Evolutionary conservation across 2,113 vertebrate species (phyloP).

Genomic region (Progne subis): DNA sequence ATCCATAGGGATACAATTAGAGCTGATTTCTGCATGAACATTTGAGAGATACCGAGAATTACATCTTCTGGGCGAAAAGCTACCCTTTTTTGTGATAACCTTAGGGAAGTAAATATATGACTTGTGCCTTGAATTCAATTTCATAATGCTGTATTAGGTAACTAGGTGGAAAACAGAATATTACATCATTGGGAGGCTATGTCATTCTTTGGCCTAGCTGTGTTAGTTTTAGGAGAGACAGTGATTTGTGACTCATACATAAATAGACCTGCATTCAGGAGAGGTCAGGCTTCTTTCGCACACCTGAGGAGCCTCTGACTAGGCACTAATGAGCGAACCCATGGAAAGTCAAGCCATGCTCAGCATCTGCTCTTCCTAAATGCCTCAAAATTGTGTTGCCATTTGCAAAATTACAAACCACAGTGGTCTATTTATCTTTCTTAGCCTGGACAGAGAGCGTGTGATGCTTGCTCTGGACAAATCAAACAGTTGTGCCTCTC

Average conservation of each 20-base stretch:
- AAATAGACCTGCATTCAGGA: background rate
- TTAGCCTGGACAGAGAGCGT: background rate
- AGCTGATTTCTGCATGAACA: background rate
- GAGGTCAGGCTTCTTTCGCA: background rate
- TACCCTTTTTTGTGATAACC: background rate
- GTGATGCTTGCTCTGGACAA: constrained; percentile 13
- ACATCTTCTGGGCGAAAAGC: background rate
- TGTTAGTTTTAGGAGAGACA: background rate
- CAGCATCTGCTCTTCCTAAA: constrained; percentile 4
- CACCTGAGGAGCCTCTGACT: constrained; percentile 5
- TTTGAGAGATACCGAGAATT: background rate
- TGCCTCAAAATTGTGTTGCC: background rate
- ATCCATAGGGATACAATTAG: background rate
- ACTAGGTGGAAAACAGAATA: background rate
- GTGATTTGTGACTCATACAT: constrained; percentile 11
- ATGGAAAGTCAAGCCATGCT: background rate
- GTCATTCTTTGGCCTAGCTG: background rate
- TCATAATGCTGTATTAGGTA: constrained; percentile 15
- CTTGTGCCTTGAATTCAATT: background rate
- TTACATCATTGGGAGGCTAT: background rate
- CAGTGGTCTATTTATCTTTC: constrained; percentile 12
- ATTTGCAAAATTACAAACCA: constrained; percentile 31
- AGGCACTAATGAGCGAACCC: background rate
- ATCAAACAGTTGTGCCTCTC: background rate
- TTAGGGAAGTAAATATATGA: background rate